These are phyloP conservation scores for Tetragnatha versicolor DNA, from an alignment of 1,140 invertebrate species.

Conservation along the genomic window DNA sequence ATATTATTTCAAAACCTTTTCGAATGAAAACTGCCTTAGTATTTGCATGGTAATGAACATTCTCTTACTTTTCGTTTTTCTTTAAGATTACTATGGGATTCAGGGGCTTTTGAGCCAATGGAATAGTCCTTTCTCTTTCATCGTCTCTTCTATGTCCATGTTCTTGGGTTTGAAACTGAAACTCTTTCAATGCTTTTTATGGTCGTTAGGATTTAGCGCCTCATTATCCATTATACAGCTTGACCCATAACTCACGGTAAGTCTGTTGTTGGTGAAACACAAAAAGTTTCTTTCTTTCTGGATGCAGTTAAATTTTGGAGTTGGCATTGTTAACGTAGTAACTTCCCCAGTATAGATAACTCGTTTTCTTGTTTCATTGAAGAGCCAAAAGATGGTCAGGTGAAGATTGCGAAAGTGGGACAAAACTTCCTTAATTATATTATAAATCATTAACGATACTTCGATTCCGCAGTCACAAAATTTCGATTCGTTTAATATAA, in stretches of 20 bases:
- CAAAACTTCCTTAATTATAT: too few relatives aligned
- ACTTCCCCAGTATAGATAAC: too few relatives aligned
- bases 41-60: conserved; percentile 24
- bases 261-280: background rate
- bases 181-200: conserved; percentile 10
- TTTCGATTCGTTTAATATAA: too few relatives aligned
- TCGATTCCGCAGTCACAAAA: too few relatives aligned
- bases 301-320: too few relatives aligned
- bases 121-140: background rate
- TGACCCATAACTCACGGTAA: background rate
- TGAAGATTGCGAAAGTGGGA: too few relatives aligned
- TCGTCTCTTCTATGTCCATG: background rate
- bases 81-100: background rate
- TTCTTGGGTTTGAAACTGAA: background rate
- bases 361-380: too few relatives aligned
- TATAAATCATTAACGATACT: too few relatives aligned
- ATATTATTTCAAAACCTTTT: background rate
- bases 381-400: too few relatives aligned
- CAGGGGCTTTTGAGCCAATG: background rate
- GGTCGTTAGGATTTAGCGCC: conserved; percentile 1
- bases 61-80: background rate
- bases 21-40: background rate
- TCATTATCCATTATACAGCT: conserved; percentile 9
- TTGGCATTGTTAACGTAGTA: too few relatives aligned
- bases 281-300: background rate